phyloP scores from a whole-genome alignment of 2,888 invertebrate genomes.

The Rhingia campestris region DNA sequence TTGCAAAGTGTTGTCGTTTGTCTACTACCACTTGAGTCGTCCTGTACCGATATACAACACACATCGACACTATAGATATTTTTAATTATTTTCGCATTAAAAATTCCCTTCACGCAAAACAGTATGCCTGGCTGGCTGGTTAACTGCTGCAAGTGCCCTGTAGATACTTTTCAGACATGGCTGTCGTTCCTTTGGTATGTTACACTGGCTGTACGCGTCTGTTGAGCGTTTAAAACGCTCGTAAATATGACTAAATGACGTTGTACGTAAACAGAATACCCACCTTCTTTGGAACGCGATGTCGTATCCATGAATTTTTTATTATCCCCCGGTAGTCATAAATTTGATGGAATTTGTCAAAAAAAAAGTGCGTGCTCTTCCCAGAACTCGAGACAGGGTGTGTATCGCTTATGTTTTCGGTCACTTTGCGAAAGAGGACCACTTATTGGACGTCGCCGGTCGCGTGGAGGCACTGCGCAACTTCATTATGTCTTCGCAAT shows the following conservation, averaged over 20 bases:
- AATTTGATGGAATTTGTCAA: slow-evolving; percentile 63
- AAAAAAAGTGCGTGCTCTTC: slow-evolving; percentile 43
- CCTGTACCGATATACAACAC: slow-evolving; percentile 13
- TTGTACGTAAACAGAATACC: slow-evolving; percentile 45
- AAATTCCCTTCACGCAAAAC: slow-evolving; percentile 69
- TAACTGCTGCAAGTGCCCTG: slow-evolving; percentile 36
- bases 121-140: slow-evolving; percentile 25
- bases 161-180: slow-evolving; percentile 49
- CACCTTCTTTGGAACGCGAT: slow-evolving; percentile 23
- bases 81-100: slow-evolving; percentile 72
- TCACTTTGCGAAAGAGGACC: slow-evolving; percentile 15
- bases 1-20: slow-evolving; percentile 46
- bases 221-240: slow-evolving; percentile 58
- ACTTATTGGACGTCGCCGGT: not conserved
- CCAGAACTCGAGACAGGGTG: not conserved
- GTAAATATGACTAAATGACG: slow-evolving; percentile 71
- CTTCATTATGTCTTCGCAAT: slow-evolving; percentile 32
- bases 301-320: slow-evolving; percentile 52
- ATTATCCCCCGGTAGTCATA: slow-evolving; percentile 56
- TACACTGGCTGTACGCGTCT: slow-evolving; percentile 43
- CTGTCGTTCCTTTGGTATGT: slow-evolving; percentile 17
- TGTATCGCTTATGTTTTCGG: slow-evolving; percentile 12
- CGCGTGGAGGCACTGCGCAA: not conserved
- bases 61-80: slow-evolving; percentile 46
- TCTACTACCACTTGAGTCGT: slow-evolving; percentile 17